A percentile compares a stretch with the other conserved stretches of the same genome.
Evolutionary conservation across 2,888 invertebrate genomes (phyloP).

Genomic region (Hirtodrosophila confusa): DNA sequence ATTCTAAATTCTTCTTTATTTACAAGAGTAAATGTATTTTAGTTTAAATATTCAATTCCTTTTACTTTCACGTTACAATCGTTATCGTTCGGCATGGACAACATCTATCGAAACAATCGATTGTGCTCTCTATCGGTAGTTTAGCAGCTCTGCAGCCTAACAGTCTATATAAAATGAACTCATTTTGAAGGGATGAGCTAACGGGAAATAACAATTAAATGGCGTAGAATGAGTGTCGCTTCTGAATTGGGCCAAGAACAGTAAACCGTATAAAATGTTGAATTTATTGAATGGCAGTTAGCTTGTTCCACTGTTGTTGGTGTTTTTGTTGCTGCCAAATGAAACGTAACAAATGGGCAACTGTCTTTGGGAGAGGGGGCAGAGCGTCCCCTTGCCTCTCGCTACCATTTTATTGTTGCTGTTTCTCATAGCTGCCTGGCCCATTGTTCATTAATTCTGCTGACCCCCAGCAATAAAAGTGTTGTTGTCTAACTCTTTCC

Average conservation of each 20-base stretch:
- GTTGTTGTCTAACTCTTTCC: constrained; percentile 38
- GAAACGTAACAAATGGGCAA: constrained; percentile 66
- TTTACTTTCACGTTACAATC: too few relatives aligned
- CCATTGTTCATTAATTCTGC: constrained; percentile 66
- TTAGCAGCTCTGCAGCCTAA: too few relatives aligned
- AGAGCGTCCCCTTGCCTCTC: neutral
- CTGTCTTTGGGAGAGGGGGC: neutral
- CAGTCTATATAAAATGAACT: too few relatives aligned
- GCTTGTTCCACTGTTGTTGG: constrained; percentile 3
- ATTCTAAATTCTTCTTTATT: too few relatives aligned
- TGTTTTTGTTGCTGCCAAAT: constrained; percentile 63
- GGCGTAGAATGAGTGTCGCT: constrained; percentile 20
- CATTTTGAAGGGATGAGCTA: constrained; percentile 22
- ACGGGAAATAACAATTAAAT: constrained; percentile 43
- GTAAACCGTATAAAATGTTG: constrained; percentile 42
- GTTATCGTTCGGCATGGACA: too few relatives aligned
- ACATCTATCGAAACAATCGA: too few relatives aligned
- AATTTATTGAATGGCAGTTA: constrained; percentile 54
- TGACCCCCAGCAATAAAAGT: constrained; percentile 58
- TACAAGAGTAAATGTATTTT: too few relatives aligned
- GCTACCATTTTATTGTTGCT: constrained; percentile 13
- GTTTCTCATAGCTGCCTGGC: constrained; percentile 23
- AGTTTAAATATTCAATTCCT: too few relatives aligned
- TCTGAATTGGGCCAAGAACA: constrained; percentile 6
- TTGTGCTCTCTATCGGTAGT: too few relatives aligned